phyloP scores from a whole-genome alignment of 2,888 invertebrate genomes.

The Amblyjoppa proteus region DNA sequence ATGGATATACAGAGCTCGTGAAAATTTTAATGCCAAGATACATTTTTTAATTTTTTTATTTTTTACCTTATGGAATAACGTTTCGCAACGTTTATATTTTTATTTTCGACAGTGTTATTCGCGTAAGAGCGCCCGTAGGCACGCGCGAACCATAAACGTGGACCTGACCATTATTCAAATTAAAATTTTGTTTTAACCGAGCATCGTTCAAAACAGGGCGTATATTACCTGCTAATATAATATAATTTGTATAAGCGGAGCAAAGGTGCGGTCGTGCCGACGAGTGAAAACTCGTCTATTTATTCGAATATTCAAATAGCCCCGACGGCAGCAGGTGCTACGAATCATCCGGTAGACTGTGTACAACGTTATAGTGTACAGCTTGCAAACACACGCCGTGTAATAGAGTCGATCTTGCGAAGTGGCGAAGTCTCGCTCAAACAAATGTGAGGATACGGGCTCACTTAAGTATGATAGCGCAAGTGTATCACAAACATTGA shows the following conservation, averaged over 20 bases:
- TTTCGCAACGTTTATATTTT: background rate
- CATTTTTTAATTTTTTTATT: background rate
- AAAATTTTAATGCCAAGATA: background rate
- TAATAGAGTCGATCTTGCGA: background rate
- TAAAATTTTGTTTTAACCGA: slow-evolving; percentile 15
- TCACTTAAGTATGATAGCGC: background rate
- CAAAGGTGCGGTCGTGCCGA: slow-evolving; percentile 53
- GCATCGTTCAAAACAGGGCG: slow-evolving; percentile 10
- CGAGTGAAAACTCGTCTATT: slow-evolving; percentile 59
- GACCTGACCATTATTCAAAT: slow-evolving; percentile 39
- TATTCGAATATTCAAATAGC: slow-evolving; percentile 56
- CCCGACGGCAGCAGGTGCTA: slow-evolving; percentile 49
- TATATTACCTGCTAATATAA: slow-evolving; percentile 48
- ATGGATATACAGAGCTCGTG: background rate
- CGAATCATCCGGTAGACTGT: slow-evolving; percentile 37
- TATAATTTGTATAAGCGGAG: slow-evolving; percentile 45
- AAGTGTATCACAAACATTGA: background rate
- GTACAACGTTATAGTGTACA: slow-evolving; percentile 20
- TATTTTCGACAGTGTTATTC: background rate
- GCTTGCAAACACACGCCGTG: slow-evolving; percentile 15
- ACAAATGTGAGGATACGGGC: background rate
- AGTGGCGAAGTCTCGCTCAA: background rate
- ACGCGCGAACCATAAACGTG: slow-evolving; percentile 38
- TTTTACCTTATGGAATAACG: background rate
- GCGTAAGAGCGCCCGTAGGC: background rate